These are phyloP conservation scores for Pogoniulus pusillus DNA, from an alignment of 2,797 vertebrate genomes.

Conservation along the genomic window DNA sequence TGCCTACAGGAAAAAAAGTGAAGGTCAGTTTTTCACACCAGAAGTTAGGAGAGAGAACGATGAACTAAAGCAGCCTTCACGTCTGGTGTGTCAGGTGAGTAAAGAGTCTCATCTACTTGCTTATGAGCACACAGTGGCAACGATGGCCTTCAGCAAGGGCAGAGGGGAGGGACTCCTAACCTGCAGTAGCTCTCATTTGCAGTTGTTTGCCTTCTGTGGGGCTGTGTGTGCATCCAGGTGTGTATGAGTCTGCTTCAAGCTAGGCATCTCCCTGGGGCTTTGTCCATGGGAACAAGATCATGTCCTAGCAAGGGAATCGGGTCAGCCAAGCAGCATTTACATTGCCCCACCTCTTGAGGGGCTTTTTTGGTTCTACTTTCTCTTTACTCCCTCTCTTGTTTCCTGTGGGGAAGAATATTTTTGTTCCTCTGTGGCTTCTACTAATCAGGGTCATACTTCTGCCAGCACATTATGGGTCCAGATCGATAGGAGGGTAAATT, in stretches of 20 bases:
- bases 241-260: background rate
- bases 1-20: background rate
- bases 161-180: background rate
- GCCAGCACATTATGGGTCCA: background rate
- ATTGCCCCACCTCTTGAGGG: background rate
- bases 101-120: background rate
- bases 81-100: background rate
- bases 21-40: background rate
- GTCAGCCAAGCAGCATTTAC: background rate
- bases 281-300: fast-evolving
- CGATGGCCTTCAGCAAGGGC: background rate
- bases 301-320: background rate
- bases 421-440: background rate
- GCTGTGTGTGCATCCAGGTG: background rate
- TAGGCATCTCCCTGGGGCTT: background rate
- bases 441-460: background rate
- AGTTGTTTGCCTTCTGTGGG: background rate
- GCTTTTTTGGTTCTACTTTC: background rate
- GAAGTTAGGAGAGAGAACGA: background rate
- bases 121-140: background rate
- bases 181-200: background rate
- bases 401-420: background rate
- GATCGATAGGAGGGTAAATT: background rate
- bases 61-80: background rate
- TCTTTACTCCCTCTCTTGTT: background rate